Conservation (phyloP, 2,888 invertebrate species). For the Phlogophora meticulosa region DNA sequence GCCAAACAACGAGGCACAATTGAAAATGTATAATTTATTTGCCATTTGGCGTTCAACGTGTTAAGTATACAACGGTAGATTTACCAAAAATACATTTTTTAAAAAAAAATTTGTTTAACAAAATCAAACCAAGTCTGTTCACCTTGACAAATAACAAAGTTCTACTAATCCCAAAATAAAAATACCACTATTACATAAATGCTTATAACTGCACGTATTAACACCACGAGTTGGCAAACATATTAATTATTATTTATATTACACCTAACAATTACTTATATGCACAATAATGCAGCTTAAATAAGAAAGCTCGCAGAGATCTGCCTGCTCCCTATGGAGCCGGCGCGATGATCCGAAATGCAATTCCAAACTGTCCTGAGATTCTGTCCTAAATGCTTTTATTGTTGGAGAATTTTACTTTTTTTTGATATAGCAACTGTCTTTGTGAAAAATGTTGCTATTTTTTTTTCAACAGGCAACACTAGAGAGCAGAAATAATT, state of each 20-base stretch:
- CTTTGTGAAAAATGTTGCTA: not conserved
- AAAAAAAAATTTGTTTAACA: too few species aligned
- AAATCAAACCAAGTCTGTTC: not conserved
- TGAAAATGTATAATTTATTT: too few species aligned
- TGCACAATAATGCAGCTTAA: conserved; percentile 34
- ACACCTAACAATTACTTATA: conserved; percentile 47
- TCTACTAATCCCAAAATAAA: conserved; percentile 5
- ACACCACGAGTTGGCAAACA: conserved; percentile 50
- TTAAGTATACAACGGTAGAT: too few species aligned
- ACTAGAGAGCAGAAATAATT: not conserved
- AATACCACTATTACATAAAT: conserved; percentile 9
- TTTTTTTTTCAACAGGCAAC: not conserved
- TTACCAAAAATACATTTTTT: too few species aligned
- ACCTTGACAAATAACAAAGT: not conserved
- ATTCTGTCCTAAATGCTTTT: conserved; percentile 42
- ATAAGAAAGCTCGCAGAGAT: conserved; percentile 53
- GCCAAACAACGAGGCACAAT: too few species aligned
- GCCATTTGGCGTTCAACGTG: too few species aligned
- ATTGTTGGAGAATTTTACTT: conserved; percentile 31
- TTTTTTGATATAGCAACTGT: not conserved
- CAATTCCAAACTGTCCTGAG: conserved; percentile 45
- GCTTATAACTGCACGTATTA: conserved; percentile 38
- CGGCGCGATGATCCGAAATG: conserved; percentile 41
- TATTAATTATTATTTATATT: conserved; percentile 35
- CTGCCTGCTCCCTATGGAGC: conserved; percentile 39